Evolutionary conservation across 2,113 vertebrate species (phyloP).

Genomic region (Ciconia maguari): DNA sequence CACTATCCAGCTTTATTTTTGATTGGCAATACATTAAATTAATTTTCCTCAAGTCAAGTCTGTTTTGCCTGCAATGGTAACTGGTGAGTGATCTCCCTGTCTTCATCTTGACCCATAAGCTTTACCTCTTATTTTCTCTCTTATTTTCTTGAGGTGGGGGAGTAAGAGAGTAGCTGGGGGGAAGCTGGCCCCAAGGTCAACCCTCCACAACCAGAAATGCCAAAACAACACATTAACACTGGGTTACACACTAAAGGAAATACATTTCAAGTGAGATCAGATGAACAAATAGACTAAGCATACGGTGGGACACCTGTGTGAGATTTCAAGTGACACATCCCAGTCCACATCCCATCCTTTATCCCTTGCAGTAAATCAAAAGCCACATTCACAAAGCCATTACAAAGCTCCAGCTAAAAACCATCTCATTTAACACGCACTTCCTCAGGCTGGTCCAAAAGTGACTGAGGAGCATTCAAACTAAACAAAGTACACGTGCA

Average conservation of each 20-base stretch:
- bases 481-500: neutral
- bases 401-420: neutral
- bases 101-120: neutral
- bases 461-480: neutral
- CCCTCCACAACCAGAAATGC: neutral
- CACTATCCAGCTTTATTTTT: neutral
- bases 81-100: neutral
- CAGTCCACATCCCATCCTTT: neutral
- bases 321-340: neutral
- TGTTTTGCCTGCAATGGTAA: neutral
- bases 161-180: neutral
- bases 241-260: too few species aligned
- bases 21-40: too few species aligned
- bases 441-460: neutral
- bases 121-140: neutral
- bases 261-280: neutral
- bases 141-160: too few species aligned
- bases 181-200: neutral
- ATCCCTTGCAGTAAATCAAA: neutral
- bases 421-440: neutral
- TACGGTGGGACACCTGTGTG: neutral
- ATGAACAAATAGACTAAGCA: neutral
- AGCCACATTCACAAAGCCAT: neutral
- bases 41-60: neutral
- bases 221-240: neutral